Evolutionary conservation across 1,140 invertebrate species (phyloP), one percentile per base, ranked within the genome.

Genomic region (Drosophila rhopaloa): DNA sequence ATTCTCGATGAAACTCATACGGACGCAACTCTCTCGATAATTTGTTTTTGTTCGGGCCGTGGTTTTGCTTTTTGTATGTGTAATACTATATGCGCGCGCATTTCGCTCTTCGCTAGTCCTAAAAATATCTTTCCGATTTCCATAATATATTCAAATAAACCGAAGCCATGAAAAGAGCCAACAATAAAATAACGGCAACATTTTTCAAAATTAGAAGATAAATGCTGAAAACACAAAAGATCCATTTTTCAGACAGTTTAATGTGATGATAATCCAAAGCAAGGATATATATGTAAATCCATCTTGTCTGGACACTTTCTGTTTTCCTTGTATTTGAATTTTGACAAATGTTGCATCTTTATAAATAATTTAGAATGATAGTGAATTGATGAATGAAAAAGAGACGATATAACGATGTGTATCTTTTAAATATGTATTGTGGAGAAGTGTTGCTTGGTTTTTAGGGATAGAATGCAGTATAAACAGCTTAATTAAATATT

Each of bases 31-130:
- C 62, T 76, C 74, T 76, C 73, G 53, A 48, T 58, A 48, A 38
- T 62, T 62, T 58, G 41, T 44, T 75, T 75, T 57, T 14, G 46
- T 50, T 32, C 38, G 62, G 40, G 73, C 41, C 56, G 48, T 57
- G 60, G 62, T 40, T 76, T 66, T 53, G 72, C 72, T 76, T 47
- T 76, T 54, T 48, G 78, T 57, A 46, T 75, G 58, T 88, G 82
- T 86, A 86, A 86, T 88, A 88, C 81, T 76, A 86, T 76, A 75
- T 88, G 80, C 85, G 86, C 81, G 83, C 84, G 80, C 73, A 84
- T 74, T 89, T 89, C 68, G 67, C 59, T 70, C 66, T 84, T 79
- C 53, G 67, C 72, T 70, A 56, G 60, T 65, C 81, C 84, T 88
- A 88, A 88, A 88, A 88, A 88, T 88, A 88, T 89, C 76, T 84